phyloP scores from a whole-genome alignment of 2,113 vertebrate species.

The Rousettus leschenaultii region DNA sequence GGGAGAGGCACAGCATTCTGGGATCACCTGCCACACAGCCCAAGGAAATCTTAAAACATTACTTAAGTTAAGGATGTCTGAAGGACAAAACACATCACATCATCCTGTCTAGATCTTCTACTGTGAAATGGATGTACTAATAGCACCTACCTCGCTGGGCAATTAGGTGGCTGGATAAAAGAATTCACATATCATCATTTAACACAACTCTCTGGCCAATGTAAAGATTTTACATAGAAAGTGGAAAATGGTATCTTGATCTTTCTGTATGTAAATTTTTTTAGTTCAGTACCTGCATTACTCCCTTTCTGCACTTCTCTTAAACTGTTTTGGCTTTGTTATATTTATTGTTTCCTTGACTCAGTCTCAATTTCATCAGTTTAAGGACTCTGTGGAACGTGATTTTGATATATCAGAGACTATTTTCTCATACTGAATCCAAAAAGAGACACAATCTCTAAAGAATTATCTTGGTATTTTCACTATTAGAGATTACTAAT shows the following conservation, averaged over 20 bases:
- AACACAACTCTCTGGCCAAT: not conserved
- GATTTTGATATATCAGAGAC: not conserved
- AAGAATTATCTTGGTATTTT: not conserved
- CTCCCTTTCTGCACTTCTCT: not conserved
- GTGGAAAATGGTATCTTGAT: not conserved
- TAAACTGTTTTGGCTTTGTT: not conserved
- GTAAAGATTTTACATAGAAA: not conserved
- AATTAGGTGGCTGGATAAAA: not conserved
- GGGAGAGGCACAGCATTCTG: not conserved
- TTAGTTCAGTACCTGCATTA: not conserved
- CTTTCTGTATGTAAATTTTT: not conserved
- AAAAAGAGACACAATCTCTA: not conserved
- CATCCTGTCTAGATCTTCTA: not conserved
- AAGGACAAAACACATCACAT: not conserved
- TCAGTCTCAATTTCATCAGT: not conserved
- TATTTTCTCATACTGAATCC: not conserved
- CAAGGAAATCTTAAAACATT: not conserved
- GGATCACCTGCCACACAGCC: not conserved
- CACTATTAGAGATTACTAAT: not conserved
- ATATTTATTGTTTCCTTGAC: not conserved
- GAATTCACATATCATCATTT: not conserved
- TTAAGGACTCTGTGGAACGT: not conserved
- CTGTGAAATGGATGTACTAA: not conserved
- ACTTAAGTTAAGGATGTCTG: not conserved
- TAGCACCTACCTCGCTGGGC: fast-evolving